These are phyloP conservation scores for Zaprionus tsacasi DNA, from an alignment of 1,140 invertebrate species.

Conservation along the genomic window DNA sequence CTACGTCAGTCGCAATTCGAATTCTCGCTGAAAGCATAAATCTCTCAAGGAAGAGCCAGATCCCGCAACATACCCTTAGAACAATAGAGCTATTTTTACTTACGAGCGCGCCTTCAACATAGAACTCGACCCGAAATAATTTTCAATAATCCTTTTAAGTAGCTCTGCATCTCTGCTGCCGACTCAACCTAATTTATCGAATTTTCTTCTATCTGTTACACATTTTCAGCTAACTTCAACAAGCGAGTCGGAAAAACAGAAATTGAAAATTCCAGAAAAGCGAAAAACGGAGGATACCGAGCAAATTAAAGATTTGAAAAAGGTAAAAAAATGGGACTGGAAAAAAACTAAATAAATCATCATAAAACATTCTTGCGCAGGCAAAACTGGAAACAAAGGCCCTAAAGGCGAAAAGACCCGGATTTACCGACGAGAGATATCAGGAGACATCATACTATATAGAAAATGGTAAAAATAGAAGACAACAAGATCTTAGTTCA, in stretches of 20 bases:
- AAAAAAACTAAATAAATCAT: not conserved
- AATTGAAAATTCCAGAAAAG: conserved; percentile 87
- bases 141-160: conserved; percentile 6
- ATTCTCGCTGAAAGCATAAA: conserved; percentile 21
- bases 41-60: not conserved
- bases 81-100: conserved; percentile 22
- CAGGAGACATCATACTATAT: conserved; percentile 98
- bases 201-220: not conserved
- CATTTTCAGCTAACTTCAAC: conserved; percentile 50
- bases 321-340: conserved; percentile 85
- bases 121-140: conserved; percentile 10
- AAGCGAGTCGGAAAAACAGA: conserved; percentile 85
- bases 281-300: conserved; percentile 87
- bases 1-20: conserved; percentile 27
- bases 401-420: conserved; percentile 95
- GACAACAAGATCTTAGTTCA: not conserved
- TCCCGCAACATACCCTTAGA: not conserved
- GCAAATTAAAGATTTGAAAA: conserved; percentile 89
- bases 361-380: conserved; percentile 84
- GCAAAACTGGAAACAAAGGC: conserved; percentile 97
- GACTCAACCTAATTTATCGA: not conserved
- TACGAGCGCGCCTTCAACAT: conserved; percentile 1
- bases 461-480: conserved; percentile 93
- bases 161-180: not conserved
- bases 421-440: conserved; percentile 96